phyloP scores from a whole-genome alignment of 1,140 invertebrate species.

The Panonychus citri region DNA sequence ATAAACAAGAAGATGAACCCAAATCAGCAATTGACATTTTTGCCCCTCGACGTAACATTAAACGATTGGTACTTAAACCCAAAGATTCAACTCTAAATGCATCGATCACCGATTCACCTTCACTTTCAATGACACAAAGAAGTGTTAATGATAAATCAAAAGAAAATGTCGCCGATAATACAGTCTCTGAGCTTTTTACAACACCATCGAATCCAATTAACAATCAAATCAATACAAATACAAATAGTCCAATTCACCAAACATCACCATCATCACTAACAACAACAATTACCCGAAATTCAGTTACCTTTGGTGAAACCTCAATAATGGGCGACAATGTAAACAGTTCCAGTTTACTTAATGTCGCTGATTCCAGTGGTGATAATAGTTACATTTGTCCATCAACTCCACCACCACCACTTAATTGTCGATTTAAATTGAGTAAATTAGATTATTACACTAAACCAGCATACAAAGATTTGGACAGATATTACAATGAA shows the following conservation, averaged over 20 bases:
- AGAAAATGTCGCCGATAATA: background rate
- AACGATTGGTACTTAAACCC: slow-evolving; percentile 27
- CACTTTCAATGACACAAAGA: background rate
- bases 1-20: slow-evolving; percentile 20
- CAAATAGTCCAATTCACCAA: background rate
- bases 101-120: background rate
- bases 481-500: slow-evolving; percentile 33
- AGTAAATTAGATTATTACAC: slow-evolving; percentile 60
- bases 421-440: slow-evolving; percentile 13
- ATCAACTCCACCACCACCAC: background rate
- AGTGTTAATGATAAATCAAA: background rate
- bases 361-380: background rate
- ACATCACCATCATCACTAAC: background rate
- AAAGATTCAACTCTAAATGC: slow-evolving; percentile 5
- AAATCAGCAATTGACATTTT: slow-evolving; percentile 24
- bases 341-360: background rate
- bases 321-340: background rate
- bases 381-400: background rate
- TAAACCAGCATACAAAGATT: slow-evolving; percentile 49
- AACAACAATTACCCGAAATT: background rate
- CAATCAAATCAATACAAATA: no score
- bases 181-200: background rate
- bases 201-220: no score
- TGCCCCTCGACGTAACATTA: slow-evolving; percentile 29
- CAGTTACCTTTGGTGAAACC: background rate